Percentiles rank a stretch among this genome's conserved stretches.
These are phyloP conservation scores for Poecilia velifera DNA, from an alignment of 2,797 vertebrate genomes.

Conservation along the genomic window DNA sequence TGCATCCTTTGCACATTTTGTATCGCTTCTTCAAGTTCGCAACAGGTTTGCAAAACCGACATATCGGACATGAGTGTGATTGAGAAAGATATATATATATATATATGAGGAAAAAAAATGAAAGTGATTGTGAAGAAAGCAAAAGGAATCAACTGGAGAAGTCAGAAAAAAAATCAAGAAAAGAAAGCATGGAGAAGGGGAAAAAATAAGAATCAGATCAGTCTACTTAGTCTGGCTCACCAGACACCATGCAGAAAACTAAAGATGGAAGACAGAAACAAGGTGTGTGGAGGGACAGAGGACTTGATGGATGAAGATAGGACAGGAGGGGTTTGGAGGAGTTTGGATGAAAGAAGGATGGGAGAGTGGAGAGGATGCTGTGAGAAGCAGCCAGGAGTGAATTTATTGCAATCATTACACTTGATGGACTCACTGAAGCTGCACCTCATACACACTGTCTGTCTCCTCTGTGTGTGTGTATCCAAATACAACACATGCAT, in stretches of 20 bases:
- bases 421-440: conserved; percentile 78
- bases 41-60: conserved; percentile 11
- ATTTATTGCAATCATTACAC: conserved; percentile 79
- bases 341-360: conserved; percentile 43
- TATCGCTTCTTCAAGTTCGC: background rate
- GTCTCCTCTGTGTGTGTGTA: conserved; percentile 42
- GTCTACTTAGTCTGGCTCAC: conserved; percentile 24
- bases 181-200: background rate
- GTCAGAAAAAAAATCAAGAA: background rate
- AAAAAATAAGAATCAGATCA: background rate
- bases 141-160: background rate
- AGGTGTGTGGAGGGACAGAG: conserved; percentile 19
- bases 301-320: conserved; percentile 39
- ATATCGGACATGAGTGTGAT: background rate
- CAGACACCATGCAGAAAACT: conserved; percentile 39
- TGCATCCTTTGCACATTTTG: conserved; percentile 19
- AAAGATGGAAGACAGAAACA: conserved; percentile 25
- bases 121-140: background rate
- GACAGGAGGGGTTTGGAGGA: conserved; percentile 19
- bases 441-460: conserved; percentile 70
- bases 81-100: background rate
- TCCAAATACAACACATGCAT: background rate
- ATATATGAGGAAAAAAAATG: background rate
- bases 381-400: conserved; percentile 72
- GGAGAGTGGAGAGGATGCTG: conserved; percentile 52